Conservation (phyloP, 2,888 invertebrate species). For the Exocentrus adspersus region DNA sequence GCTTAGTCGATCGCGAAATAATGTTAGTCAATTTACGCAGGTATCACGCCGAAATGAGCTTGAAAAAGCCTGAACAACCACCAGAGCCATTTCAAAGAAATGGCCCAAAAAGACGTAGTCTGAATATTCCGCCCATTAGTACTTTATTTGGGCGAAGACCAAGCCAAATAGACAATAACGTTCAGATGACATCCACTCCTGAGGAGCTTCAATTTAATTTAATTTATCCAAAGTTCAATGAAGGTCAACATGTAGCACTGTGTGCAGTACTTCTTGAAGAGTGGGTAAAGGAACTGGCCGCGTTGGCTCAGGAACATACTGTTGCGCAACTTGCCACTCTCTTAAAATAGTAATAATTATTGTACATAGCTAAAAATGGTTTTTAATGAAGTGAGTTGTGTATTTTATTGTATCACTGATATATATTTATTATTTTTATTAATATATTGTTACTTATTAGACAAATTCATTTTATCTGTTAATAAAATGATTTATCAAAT, state of each 20-base stretch:
- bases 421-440: conserved; percentile 24
- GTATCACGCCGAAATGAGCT: conserved; percentile 65
- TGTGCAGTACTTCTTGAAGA: conserved; percentile 93
- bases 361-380: conserved; percentile 4
- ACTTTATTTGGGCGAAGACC: conserved; percentile 67
- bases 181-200: conserved; percentile 49
- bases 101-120: conserved; percentile 78
- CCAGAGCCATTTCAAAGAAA: conserved; percentile 69
- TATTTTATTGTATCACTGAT: conserved; percentile 14
- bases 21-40: conserved; percentile 76
- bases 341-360: conserved; percentile 57
- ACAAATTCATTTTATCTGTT: conserved; percentile 22
- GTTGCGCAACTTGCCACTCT: conserved; percentile 69
- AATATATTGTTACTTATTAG: conserved; percentile 19
- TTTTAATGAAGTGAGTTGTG: conserved; percentile 16
- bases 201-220: conserved; percentile 53
- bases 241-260: conserved; percentile 73
- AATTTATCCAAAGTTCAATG: conserved; percentile 60
- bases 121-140: conserved; percentile 82
- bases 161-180: conserved; percentile 60
- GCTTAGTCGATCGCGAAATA: conserved; percentile 82
- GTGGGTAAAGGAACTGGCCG: conserved; percentile 94
- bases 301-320: conserved; percentile 93
- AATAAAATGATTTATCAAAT: conserved; percentile 10
- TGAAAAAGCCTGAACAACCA: conserved; percentile 40